Percentiles rank a stretch among this genome's conserved stretches.
Conservation (phyloP, 2,888 invertebrate species). For the Nineta flava region DNA sequence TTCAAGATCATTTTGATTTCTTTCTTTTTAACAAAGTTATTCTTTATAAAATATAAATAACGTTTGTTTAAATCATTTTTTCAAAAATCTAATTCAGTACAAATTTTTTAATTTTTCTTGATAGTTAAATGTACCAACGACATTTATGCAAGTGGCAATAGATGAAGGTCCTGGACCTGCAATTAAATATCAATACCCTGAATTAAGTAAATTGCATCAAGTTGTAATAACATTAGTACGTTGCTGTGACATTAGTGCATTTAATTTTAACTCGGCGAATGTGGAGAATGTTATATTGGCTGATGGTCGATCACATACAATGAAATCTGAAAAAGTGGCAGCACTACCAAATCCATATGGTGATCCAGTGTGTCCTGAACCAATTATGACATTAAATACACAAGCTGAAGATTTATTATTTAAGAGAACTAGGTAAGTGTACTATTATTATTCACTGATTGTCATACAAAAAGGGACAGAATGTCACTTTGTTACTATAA, state of each 20-base stretch:
- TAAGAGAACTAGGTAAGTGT: slow-evolving; percentile 52
- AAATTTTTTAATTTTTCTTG: slow-evolving; percentile 16
- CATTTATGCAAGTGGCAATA: slow-evolving; percentile 79
- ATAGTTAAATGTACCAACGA: slow-evolving; percentile 75
- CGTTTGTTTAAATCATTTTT: too few relatives aligned
- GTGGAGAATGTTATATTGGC: slow-evolving; percentile 8
- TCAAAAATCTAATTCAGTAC: too few relatives aligned
- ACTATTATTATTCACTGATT: neutral
- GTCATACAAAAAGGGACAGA: too few relatives aligned
- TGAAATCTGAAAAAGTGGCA: slow-evolving; percentile 27
- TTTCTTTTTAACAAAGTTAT: too few relatives aligned
- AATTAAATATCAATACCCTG: slow-evolving; percentile 92
- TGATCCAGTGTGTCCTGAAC: slow-evolving; percentile 43
- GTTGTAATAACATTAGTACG: slow-evolving; percentile 77
- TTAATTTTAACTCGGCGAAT: slow-evolving; percentile 4
- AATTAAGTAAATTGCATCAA: slow-evolving; percentile 85
- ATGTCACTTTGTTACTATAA: too few relatives aligned
- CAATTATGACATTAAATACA: slow-evolving; percentile 50
- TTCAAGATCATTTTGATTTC: too few relatives aligned
- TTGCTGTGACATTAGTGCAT: slow-evolving; percentile 68
- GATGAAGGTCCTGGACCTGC: slow-evolving; percentile 86
- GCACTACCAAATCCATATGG: slow-evolving; percentile 60
- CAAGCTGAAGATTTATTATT: slow-evolving; percentile 72
- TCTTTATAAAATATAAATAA: too few relatives aligned
- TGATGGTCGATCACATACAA: slow-evolving; percentile 28